phyloP scores from a whole-genome alignment of 2,888 invertebrate species.

The Mystacides longicornis region DNA sequence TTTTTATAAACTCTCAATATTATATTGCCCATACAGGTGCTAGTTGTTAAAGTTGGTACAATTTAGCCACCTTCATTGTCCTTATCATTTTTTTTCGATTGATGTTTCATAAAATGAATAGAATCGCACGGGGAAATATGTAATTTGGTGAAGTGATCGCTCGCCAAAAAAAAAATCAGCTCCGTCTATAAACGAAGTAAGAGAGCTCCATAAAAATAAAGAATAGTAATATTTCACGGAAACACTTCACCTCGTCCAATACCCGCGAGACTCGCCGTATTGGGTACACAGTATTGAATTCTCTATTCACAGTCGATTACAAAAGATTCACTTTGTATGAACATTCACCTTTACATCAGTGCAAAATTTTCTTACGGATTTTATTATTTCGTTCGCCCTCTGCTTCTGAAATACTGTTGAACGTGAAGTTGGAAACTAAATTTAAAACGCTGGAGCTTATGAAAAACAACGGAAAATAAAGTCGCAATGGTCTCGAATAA shows the following conservation, averaged over 20 bases:
- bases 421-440: background rate
- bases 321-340: background rate
- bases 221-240: constrained; percentile 23
- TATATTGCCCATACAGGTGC: too few relatives aligned
- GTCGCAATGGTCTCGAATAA: background rate
- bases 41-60: too few relatives aligned
- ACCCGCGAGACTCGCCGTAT: background rate
- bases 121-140: constrained; percentile 24
- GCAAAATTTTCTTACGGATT: background rate
- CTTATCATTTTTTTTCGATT: constrained; percentile 5
- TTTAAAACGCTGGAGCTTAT: background rate
- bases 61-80: background rate
- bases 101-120: constrained; percentile 16
- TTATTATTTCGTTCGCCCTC: too few relatives aligned
- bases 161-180: constrained; percentile 21
- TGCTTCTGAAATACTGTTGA: too few relatives aligned
- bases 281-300: background rate
- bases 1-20: too few relatives aligned
- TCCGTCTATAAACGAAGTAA: too few relatives aligned
- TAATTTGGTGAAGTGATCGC: constrained; percentile 25
- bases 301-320: background rate
- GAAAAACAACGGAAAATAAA: background rate
- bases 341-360: constrained; percentile 2
- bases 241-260: background rate
- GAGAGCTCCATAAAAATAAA: constrained; percentile 25